Base-by-base conservation (phyloP, 2,888 invertebrate genomes). In the Ptilodon capucinus region DNA sequence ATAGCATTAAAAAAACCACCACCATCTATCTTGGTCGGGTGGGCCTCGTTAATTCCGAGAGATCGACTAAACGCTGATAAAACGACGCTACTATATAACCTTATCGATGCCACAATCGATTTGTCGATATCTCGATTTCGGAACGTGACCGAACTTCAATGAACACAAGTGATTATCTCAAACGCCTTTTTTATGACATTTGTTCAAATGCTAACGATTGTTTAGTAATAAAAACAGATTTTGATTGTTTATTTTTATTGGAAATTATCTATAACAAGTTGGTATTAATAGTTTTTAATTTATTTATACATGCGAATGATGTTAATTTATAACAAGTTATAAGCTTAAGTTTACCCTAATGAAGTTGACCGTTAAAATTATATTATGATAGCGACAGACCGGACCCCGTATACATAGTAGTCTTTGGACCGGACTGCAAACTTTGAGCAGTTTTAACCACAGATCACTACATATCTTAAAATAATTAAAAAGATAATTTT, bases 51-150 rank as follows among this genome's bases (percentile, higher is more conserved):
- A 76, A 75, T 79, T 55, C 41, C 35, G 55, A 51, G 59, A 69
- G 74, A 74, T 72, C 67, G 70, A 60, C 73, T 73, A 72, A 78
- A 70, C 55, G 70, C 46, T 66, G 83, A 84, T 83, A 82, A 79
- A 71, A 81, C 81, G 81, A 61, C 60, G 73, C 77, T 76, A 76
- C 76, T 68, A 68, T 60, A 57, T 53, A 63, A 40, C 51, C 54
- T 71, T 76, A 83, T 81, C 79, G 57, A 55, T 54, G 64, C 48
- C 72, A 77, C 73, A 60, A 86, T 84, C 81, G 68, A 63, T 57
- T 68, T 57, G 51, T 62, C 60, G 68, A 77, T 79, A 78, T 79
- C 76, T 79, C 56, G 69, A 76, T 76, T 68, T 61, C 46, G 59
- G 57, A 36, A 48, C 54, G 47, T 57, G 57, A 48, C 47, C 39